Evolutionary conservation across 2,113 vertebrate genomes (phyloP).

Genomic region (Halichoeres trimaculatus): DNA sequence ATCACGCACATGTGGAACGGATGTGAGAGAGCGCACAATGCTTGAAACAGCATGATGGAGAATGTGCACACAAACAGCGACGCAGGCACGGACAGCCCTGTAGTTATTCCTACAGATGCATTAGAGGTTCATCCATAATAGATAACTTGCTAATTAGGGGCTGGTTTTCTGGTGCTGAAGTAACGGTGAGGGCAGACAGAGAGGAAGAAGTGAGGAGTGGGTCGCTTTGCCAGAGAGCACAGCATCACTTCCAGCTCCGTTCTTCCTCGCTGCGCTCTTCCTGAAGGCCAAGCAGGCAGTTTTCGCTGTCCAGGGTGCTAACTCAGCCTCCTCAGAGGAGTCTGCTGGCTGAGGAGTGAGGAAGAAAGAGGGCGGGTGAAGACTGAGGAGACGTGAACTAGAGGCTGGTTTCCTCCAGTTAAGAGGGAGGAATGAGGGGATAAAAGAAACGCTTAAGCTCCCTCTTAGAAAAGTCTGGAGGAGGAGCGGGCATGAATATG

Average conservation of each 20-base stretch:
- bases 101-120: conserved; percentile 63
- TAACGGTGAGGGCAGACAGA: conserved; percentile 46
- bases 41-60: conserved; percentile 11
- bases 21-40: background rate
- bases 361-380: conserved; percentile 6
- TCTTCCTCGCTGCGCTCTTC: conserved; percentile 32
- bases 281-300: conserved; percentile 49
- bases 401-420: conserved; percentile 52
- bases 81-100: background rate
- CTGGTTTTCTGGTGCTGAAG: conserved; percentile 61
- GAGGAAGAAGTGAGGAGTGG: conserved; percentile 22
- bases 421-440: conserved; percentile 39
- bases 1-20: conserved; percentile 26
- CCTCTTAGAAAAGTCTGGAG: conserved; percentile 42
- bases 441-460: conserved; percentile 64
- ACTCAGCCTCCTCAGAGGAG: conserved; percentile 34
- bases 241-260: conserved; percentile 20
- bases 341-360: conserved; percentile 27
- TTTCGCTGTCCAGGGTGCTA: conserved; percentile 39
- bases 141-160: conserved; percentile 69
- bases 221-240: conserved; percentile 33
- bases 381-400: conserved; percentile 27
- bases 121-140: conserved; percentile 76
- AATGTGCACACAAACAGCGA: conserved; percentile 44
- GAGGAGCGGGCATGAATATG: conserved; percentile 60